Evolutionary conservation across 2,888 invertebrate genomes (phyloP).

Genomic region (Drosophila trichaetosa): DNA sequence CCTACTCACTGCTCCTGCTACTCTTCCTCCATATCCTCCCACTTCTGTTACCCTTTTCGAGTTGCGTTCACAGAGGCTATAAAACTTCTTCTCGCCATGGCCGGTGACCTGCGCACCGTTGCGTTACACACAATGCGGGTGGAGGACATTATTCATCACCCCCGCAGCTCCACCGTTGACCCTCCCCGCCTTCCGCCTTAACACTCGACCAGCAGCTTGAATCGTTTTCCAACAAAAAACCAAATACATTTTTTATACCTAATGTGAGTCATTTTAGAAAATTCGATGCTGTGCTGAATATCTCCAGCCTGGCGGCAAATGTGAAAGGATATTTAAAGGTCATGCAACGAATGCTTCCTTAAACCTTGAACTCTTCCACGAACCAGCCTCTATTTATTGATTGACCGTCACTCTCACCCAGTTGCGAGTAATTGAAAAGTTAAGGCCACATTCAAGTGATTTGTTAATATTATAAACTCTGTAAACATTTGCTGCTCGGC

Average conservation of each 20-base stretch:
- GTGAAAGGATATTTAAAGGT: slow-evolving; percentile 77
- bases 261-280: slow-evolving; percentile 68
- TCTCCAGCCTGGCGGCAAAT: slow-evolving; percentile 42
- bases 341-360: slow-evolving; percentile 46
- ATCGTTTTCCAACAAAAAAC: slow-evolving; percentile 40
- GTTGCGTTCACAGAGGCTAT: slow-evolving; percentile 22
- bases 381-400: slow-evolving; percentile 41
- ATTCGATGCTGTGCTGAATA: slow-evolving; percentile 27
- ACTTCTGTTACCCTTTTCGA: slow-evolving; percentile 35
- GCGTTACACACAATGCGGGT: slow-evolving; percentile 25
- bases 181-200: not conserved
- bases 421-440: slow-evolving; percentile 66
- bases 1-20: not conserved
- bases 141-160: not conserved
- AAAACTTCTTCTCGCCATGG: slow-evolving; percentile 25
- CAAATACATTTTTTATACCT: slow-evolving; percentile 74
- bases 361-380: slow-evolving; percentile 1
- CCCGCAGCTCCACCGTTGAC: not conserved
- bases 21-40: not conserved
- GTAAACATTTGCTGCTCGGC: slow-evolving; percentile 36
- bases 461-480: slow-evolving; percentile 50
- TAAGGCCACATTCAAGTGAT: slow-evolving; percentile 37
- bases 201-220: not conserved
- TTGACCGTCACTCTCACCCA: slow-evolving; percentile 32
- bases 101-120: slow-evolving; percentile 41